These are phyloP conservation scores for Limnephilus auricula DNA, from an alignment of 2,888 invertebrate species.

Conservation along the genomic window DNA sequence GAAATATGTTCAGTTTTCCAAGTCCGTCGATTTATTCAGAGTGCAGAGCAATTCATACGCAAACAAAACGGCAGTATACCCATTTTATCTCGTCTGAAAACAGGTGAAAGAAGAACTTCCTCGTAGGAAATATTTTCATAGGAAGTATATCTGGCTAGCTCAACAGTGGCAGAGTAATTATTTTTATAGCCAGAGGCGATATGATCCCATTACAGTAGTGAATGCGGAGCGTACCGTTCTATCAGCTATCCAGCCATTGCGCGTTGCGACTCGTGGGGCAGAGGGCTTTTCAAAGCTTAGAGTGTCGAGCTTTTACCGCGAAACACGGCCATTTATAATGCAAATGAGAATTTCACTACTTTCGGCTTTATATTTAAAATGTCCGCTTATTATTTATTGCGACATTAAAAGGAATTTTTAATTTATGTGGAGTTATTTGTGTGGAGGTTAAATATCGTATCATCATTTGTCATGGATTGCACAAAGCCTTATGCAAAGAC, in stretches of 20 bases:
- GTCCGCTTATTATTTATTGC: background rate
- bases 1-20: background rate
- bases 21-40: background rate
- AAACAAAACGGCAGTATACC: background rate
- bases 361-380: background rate
- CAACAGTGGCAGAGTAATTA: conserved; percentile 63
- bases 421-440: too few relatives aligned
- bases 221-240: conserved; percentile 55
- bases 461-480: background rate
- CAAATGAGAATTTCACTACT: conserved; percentile 8
- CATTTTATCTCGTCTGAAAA: conserved; percentile 15
- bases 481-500: too few relatives aligned
- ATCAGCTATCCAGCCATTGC: background rate
- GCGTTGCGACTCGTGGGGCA: conserved; percentile 9
- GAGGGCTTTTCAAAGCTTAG: conserved; percentile 6
- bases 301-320: background rate
- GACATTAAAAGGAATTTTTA: background rate
- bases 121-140: conserved; percentile 2
- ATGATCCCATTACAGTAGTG: conserved; percentile 65
- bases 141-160: background rate
- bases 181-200: conserved; percentile 66
- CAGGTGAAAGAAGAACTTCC: conserved; percentile 9
- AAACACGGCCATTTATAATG: conserved; percentile 15
- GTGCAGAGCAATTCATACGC: background rate
- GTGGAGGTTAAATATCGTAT: background rate